Base-by-base conservation (phyloP, 2,888 invertebrate species). In the Dorcus hopei region DNA sequence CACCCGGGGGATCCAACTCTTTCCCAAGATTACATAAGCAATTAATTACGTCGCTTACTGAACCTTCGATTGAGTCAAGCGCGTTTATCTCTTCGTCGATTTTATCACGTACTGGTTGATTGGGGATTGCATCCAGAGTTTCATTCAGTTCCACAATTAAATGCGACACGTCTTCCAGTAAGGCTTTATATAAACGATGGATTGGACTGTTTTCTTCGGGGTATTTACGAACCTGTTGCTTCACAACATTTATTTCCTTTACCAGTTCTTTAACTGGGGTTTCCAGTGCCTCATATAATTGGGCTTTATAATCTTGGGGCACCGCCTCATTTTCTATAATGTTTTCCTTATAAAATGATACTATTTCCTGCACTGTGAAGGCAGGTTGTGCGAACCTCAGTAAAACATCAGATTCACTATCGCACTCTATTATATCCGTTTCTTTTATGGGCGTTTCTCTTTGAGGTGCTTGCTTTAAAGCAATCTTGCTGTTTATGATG, bases 121-220 rank as follows among this genome's bases (percentile, higher is more conserved):
- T 51, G 7, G 51, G 45, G 9, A 55, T 52, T 5, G 4, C 26
- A 33, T 87, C 85, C 62, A 88, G 77, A 0, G 83, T 83, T 68
- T 80, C 83, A 61, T 84, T 80, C 5, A 89, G 74, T 71, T 87
- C 86, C 54, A 85, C 78, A n/a, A 87, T 79, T 0, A 87, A 85
- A 11, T 84, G 82, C 66, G 85, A 83, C 0, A 88, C 83, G 53
- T 83, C 82, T 69, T 88, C 87, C 55, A 88, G 80, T 38, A 87
- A 80, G 56, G 85, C 83, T 58, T 86, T 83, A 65, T 77, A 70
- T 19, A 78, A 56, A 59, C 77, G 77, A 63, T 78, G 77, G 7
- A 71, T 65, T 23, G 74, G 45, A 5, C 73, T 72, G 64, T 75
- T 78, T 6, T 62, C 61, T 8, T 70, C 69, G n/a, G 74, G 67